A percentile compares a stretch with the other conserved stretches of the same genome.
Evolutionary conservation across 2,888 invertebrate species (phyloP).

Genomic region (Lissonota sp.): DNA sequence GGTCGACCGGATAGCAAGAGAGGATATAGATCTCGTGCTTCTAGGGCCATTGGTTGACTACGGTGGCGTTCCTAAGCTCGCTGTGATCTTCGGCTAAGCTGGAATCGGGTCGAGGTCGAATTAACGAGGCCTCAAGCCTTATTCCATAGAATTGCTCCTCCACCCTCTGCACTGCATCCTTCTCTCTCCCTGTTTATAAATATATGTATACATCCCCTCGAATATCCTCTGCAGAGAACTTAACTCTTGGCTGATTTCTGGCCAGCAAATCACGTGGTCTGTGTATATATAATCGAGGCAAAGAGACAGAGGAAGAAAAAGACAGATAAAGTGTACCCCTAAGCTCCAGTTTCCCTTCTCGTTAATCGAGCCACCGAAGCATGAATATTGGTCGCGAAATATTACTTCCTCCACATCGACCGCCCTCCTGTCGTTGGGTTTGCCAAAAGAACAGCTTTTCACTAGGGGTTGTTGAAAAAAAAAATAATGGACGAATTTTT

Average conservation of each 20-base stretch:
- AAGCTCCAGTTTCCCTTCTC: conserved; percentile 45
- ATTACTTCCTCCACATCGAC: conserved; percentile 31
- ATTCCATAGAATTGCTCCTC: conserved; percentile 45
- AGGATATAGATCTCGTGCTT: conserved; percentile 42
- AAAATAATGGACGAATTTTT: not conserved
- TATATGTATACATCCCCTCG: conserved; percentile 1
- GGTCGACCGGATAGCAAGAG: conserved; percentile 41
- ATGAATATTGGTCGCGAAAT: conserved; percentile 60
- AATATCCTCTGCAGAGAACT: conserved; percentile 43
- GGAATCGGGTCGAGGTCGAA: conserved; percentile 67
- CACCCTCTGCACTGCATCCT: conserved; percentile 52
- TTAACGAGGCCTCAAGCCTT: conserved; percentile 67
- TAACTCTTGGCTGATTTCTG: conserved; percentile 56
- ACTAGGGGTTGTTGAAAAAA: conserved; percentile 18
- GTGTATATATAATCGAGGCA: not conserved
- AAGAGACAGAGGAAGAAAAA: not conserved
- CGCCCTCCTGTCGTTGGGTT: not conserved
- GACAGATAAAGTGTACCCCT: conserved; percentile 4
- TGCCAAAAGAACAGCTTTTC: conserved; percentile 46
- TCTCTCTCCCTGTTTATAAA: conserved; percentile 27
- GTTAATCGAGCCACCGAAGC: conserved; percentile 63
- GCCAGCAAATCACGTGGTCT: conserved; percentile 44
- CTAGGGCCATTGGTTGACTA: conserved; percentile 8
- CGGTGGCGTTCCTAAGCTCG: conserved; percentile 69
- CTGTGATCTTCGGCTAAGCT: conserved; percentile 74